Percentiles rank a stretch among this genome's conserved stretches.
phyloP scores from a whole-genome alignment of 2,797 vertebrate species.

The Pelodytes ibericus region DNA sequence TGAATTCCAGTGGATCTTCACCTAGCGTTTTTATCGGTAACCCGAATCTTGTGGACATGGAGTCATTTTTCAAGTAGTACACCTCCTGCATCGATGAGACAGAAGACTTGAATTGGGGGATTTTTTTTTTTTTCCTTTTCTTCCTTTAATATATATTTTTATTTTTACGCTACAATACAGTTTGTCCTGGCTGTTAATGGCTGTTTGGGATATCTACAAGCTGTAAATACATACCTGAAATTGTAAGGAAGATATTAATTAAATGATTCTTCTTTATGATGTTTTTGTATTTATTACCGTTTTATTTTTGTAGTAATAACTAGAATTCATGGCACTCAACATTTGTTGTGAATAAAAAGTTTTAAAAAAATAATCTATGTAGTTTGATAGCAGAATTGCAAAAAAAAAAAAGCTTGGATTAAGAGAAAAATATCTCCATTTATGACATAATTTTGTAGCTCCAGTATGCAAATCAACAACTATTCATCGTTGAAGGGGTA shows the following conservation, averaged over 20 bases:
- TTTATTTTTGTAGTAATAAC: too few species aligned
- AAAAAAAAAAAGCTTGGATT: too few species aligned
- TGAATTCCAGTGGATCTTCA: neutral
- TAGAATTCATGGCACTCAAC: too few species aligned
- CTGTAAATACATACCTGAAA: constrained; percentile 78
- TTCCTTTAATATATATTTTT: constrained; percentile 77
- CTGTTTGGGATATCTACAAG: constrained; percentile 79
- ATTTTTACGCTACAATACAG: constrained; percentile 78
- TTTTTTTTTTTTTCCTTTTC: constrained; percentile 67
- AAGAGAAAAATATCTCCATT: too few species aligned
- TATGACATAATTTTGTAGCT: too few species aligned
- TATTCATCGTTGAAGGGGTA: too few species aligned
- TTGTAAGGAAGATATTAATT: constrained; percentile 78
- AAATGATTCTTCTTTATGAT: constrained; percentile 81
- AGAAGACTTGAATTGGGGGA: constrained; percentile 47
- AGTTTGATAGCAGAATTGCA: too few species aligned
- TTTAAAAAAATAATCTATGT: too few species aligned
- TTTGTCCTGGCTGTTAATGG: constrained; percentile 76
- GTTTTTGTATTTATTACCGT: too few species aligned
- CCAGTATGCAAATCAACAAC: too few species aligned
- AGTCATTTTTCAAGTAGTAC: constrained; percentile 71
- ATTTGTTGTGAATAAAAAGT: too few species aligned
- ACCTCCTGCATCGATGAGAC: constrained; percentile 64
- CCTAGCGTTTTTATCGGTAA: neutral
- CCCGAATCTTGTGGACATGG: constrained; percentile 68